Percentiles rank a stretch among this genome's conserved stretches.
These are phyloP conservation scores for Chamaetylas fuelleborni DNA, from an alignment of 2,113 vertebrate genomes.

Conservation along the genomic window DNA sequence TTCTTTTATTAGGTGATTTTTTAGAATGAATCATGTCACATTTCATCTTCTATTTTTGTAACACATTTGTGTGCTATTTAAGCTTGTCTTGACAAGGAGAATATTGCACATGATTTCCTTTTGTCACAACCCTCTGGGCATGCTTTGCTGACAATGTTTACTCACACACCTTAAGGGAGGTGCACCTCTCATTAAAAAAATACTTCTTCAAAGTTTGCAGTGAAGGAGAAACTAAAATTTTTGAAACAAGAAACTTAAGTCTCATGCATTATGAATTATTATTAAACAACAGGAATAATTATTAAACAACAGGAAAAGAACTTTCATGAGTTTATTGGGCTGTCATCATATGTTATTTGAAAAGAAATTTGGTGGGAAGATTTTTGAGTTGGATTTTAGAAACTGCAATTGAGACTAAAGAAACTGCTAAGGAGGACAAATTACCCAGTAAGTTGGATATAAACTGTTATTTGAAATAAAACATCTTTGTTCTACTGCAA, in stretches of 20 bases:
- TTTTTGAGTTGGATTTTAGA: neutral
- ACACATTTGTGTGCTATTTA: neutral
- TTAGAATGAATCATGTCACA: neutral
- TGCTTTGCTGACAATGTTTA: neutral
- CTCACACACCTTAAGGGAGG: neutral
- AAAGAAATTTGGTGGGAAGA: neutral
- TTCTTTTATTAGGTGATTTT: neutral
- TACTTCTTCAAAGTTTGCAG: neutral
- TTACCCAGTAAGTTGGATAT: neutral
- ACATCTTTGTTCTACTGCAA: neutral
- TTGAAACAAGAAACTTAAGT: neutral
- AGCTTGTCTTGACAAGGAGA: neutral
- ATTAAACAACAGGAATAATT: neutral
- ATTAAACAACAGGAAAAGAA: neutral
- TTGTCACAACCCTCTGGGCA: neutral
- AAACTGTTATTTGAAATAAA: neutral
- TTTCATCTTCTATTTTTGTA: neutral
- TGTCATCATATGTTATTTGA: rapidly evolving
- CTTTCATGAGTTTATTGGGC: neutral
- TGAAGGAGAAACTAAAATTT: neutral
- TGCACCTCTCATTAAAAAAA: neutral
- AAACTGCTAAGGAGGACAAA: neutral
- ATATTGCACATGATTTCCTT: neutral
- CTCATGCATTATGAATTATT: neutral
- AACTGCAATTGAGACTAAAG: neutral